Percentiles rank a stretch among this genome's conserved stretches.
phyloP scores from a whole-genome alignment of 2,797 vertebrate species.

The Carapus acus region DNA sequence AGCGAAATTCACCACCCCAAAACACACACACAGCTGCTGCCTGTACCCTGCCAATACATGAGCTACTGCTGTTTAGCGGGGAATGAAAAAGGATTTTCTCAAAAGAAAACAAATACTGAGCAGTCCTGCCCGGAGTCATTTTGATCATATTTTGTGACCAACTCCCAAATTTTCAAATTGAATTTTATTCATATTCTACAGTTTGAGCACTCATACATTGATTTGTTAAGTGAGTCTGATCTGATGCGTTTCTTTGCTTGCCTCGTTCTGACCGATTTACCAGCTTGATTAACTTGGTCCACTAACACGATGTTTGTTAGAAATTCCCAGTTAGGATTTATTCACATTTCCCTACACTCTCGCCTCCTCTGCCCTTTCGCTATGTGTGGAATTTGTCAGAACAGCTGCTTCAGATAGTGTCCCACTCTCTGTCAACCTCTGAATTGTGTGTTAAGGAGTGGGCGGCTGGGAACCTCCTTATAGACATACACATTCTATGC shows the following conservation, averaged over 20 bases:
- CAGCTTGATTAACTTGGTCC: no score
- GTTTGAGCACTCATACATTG: no score
- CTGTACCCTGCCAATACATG: neutral
- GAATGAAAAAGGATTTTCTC: neutral
- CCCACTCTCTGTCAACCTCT: slow-evolving; percentile 46
- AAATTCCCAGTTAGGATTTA: slow-evolving; percentile 2
- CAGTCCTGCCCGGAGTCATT: neutral
- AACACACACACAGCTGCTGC: slow-evolving; percentile 3
- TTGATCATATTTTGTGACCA: slow-evolving; percentile 11
- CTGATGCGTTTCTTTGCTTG: no score
- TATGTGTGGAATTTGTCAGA: slow-evolving; percentile 61
- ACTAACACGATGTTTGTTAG: neutral
- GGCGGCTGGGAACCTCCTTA: slow-evolving; percentile 47
- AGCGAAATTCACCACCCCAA: neutral
- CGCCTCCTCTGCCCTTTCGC: slow-evolving; percentile 34
- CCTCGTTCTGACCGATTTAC: no score
- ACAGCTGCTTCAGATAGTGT: slow-evolving; percentile 50
- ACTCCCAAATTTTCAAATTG: slow-evolving; percentile 12
- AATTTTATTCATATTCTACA: no score
- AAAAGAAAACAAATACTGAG: slow-evolving; percentile 3
- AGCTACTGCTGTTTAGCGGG: neutral
- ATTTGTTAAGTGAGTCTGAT: no score
- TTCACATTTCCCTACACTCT: slow-evolving; percentile 14
- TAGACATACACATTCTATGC: slow-evolving; percentile 14
- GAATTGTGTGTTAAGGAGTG: slow-evolving; percentile 49